A percentile compares a stretch with the other conserved stretches of the same genome.
phyloP scores from a whole-genome alignment of 2,113 vertebrate genomes.

The Phaetusa simplex region DNA sequence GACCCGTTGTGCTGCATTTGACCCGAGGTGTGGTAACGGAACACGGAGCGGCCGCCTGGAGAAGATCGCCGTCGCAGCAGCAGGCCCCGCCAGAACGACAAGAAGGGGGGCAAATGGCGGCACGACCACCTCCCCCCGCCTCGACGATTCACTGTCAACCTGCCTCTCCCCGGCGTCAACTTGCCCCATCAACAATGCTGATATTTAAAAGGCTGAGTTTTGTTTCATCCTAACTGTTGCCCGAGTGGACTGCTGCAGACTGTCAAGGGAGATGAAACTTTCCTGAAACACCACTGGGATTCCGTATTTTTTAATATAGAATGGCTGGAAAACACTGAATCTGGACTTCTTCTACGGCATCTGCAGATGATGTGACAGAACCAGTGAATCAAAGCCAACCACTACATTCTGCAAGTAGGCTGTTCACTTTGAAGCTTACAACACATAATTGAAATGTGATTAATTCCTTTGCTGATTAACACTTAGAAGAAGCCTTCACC shows the following conservation, averaged over 20 bases:
- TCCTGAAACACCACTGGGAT: neutral
- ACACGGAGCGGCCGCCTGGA: fast-evolving
- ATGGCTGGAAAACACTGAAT: neutral
- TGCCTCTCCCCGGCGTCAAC: fast-evolving
- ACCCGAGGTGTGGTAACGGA: neutral
- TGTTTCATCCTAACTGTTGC: fast-evolving
- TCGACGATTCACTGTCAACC: fast-evolving
- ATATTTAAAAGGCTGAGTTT: neutral
- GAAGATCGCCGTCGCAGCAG: neutral
- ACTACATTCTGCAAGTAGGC: neutral
- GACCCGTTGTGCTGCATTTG: neutral
- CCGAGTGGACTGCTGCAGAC: fast-evolving
- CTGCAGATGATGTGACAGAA: neutral
- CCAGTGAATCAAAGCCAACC: neutral
- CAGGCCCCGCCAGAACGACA: neutral
- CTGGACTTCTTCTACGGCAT: too few species aligned
- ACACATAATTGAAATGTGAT: slow-evolving; percentile 49
- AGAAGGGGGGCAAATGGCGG: neutral
- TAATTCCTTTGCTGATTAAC: slow-evolving; percentile 28
- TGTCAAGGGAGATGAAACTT: neutral
- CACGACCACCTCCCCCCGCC: fast-evolving
- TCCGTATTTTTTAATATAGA: fast-evolving
- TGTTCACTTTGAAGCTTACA: slow-evolving; percentile 43
- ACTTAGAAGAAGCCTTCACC: slow-evolving; percentile 16
- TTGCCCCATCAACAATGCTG: neutral